Evolutionary conservation across 92 coral and sea anemone genomes (phyloP).

Genomic region (Hydrozoanthus gracilis): DNA sequence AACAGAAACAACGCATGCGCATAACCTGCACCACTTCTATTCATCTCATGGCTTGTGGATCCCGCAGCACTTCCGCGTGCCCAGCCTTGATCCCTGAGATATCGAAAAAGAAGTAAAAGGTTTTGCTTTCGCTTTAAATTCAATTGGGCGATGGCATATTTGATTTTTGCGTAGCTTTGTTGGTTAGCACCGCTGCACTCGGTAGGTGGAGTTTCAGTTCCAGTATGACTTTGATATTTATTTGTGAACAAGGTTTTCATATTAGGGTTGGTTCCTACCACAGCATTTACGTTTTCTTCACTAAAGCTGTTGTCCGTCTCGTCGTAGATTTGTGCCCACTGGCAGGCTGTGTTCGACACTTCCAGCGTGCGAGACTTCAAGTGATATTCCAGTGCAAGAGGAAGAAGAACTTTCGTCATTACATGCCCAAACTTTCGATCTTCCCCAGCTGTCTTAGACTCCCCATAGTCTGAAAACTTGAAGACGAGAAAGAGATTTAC

Average conservation of each 20-base stretch:
- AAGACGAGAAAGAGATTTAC: neutral
- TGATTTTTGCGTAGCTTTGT: neutral
- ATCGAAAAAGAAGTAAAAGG: slow-evolving; percentile 49
- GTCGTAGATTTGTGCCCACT: slow-evolving; percentile 34
- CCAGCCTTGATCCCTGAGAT: slow-evolving; percentile 69
- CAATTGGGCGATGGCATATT: neutral
- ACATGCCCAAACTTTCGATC: slow-evolving; percentile 60
- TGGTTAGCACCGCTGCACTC: neutral
- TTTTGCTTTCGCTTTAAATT: slow-evolving; percentile 47
- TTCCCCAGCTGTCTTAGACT: slow-evolving; percentile 5
- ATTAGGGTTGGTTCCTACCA: slow-evolving; percentile 34
- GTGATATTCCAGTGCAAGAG: slow-evolving; percentile 65
- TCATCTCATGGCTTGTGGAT: slow-evolving; percentile 69
- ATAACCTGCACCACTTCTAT: slow-evolving; percentile 69
- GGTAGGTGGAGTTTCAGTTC: neutral
- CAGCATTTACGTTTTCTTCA: neutral
- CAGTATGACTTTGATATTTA: neutral
- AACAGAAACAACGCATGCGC: slow-evolving; percentile 73
- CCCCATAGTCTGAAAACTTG: neutral
- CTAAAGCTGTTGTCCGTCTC: neutral
- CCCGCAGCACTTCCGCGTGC: slow-evolving; percentile 76
- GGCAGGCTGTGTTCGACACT: slow-evolving; percentile 28
- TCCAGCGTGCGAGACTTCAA: slow-evolving; percentile 57
- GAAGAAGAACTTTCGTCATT: slow-evolving; percentile 50
- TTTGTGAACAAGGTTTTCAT: slow-evolving; percentile 2